A percentile compares a stretch with the other conserved stretches of the same genome.
Evolutionary conservation across 1,140 invertebrate species (phyloP).

Genomic region (Pogonus chalceus): DNA sequence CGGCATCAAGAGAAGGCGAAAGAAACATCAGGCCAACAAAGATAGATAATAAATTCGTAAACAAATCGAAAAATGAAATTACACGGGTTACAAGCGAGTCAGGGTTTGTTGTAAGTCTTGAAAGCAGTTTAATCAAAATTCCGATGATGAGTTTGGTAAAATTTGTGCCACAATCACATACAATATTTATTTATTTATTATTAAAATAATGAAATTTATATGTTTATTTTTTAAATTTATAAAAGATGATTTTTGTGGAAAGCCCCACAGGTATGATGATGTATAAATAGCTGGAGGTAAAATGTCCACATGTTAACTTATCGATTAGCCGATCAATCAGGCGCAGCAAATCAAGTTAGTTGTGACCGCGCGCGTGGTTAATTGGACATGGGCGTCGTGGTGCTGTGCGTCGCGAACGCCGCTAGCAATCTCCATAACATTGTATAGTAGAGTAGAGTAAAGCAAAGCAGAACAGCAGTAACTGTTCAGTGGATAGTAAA

Average conservation of each 20-base stretch:
- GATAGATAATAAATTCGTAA: neutral
- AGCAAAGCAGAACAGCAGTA: no score
- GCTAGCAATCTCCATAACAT: neutral
- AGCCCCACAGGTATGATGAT: no score
- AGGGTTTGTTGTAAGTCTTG: neutral
- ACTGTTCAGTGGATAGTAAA: neutral
- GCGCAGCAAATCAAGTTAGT: neutral
- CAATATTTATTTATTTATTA: no score
- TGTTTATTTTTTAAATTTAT: no score
- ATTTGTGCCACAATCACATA: no score
- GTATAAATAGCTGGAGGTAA: no score
- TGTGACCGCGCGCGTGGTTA: neutral
- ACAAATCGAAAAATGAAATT: neutral
- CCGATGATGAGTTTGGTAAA: no score
- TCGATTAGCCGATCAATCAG: neutral
- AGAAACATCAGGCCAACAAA: neutral
- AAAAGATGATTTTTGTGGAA: no score
- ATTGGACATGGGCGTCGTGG: neutral
- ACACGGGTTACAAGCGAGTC: neutral
- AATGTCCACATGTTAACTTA: neutral
- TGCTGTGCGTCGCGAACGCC: neutral
- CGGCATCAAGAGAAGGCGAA: neutral
- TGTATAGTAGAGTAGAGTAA: no score
- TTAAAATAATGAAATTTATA: no score
- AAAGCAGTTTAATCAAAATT: neutral